Evolutionary conservation across 2,888 invertebrate species (phyloP), one percentile per base, ranked within the genome.

Genomic region (Caenorhabditis imperialis): DNA sequence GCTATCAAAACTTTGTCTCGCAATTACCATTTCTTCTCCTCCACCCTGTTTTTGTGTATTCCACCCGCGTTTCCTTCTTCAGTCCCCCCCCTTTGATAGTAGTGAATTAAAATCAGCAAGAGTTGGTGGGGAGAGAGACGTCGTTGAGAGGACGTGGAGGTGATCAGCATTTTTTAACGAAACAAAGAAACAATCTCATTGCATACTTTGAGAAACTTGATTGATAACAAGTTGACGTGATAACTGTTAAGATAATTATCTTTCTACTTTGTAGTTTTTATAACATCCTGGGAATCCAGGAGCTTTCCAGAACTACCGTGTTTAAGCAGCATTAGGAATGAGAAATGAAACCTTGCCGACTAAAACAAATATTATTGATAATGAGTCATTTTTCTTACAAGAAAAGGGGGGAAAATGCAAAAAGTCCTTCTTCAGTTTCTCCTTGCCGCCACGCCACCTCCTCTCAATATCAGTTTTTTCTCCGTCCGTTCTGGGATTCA

Each of bases 401-500:
- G 55, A 20, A 61, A 51, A 38, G n/a, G n/a, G n/a, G n/a, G n/a
- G n/a, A n/a, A 8, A 20, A 42, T 20, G 37, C 25, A 3, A 47
- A 40, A 55, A 65, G 23, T 50, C 48, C 51, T 30, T 38, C 37
- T 30, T 25, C 48, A 48, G 55, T 65, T 67, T 57, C 57, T 67
- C 67, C 51, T 22, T 33, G 30, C 35, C 35, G 18, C 51, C 42
- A 30, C 35, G 8, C 27, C 30, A 16, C 12, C 22, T 6, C 48
- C 38, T 45, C 10, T 5, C 22, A 44, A 44, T 50, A 67, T 50
- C 57, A 54, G 44, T 67, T 67, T 67, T 67, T n/a, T n/a, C n/a
- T n/a, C n/a, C n/a, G n/a, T n/a, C 48, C 57, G 57, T 67, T 57
- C 67, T 50, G 37, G 67, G 57, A 67, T 67, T 44, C 57, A 67